Percentiles rank a stretch among this genome's conserved stretches.
Evolutionary conservation across 2,113 vertebrate genomes (phyloP).

Genomic region (Holacanthus passer): DNA sequence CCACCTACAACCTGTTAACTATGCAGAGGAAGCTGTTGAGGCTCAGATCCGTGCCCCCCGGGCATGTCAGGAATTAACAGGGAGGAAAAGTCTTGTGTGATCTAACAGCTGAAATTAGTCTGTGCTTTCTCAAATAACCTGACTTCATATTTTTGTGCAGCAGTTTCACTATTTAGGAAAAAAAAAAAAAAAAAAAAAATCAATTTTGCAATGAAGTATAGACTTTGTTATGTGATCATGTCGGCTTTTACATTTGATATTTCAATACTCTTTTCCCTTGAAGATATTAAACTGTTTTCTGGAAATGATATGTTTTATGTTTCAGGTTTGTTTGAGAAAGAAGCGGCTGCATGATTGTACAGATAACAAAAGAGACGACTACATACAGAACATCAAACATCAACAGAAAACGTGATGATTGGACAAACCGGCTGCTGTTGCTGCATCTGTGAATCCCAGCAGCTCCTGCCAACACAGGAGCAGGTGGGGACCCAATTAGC

Average conservation of each 20-base stretch:
- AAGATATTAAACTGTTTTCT: not conserved
- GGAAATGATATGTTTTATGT: too few species aligned
- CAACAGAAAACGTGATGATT: not conserved
- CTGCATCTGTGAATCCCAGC: constrained; percentile 16
- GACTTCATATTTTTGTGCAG: too few species aligned
- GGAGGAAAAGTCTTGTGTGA: constrained; percentile 16
- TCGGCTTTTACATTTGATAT: not conserved
- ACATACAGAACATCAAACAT: not conserved
- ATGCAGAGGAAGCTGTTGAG: constrained; percentile 20
- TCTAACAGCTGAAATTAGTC: constrained; percentile 4
- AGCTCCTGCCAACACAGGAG: constrained; percentile 57
- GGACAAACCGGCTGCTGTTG: constrained; percentile 19
- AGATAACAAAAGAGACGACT: not conserved
- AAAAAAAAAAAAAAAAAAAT: too few species aligned
- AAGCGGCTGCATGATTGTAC: not conserved
- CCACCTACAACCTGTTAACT: constrained; percentile 83
- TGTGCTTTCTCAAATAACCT: constrained; percentile 5
- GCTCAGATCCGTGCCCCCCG: constrained; percentile 13
- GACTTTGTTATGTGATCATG: not conserved
- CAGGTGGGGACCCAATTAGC: constrained; percentile 64
- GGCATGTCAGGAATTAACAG: constrained; percentile 32
- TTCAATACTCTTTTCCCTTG: not conserved
- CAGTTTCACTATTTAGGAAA: not conserved
- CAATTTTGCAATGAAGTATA: too few species aligned
- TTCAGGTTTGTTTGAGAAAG: too few species aligned